phyloP scores from a whole-genome alignment of 2,113 vertebrate genomes.

The Sula dactylatra region DNA sequence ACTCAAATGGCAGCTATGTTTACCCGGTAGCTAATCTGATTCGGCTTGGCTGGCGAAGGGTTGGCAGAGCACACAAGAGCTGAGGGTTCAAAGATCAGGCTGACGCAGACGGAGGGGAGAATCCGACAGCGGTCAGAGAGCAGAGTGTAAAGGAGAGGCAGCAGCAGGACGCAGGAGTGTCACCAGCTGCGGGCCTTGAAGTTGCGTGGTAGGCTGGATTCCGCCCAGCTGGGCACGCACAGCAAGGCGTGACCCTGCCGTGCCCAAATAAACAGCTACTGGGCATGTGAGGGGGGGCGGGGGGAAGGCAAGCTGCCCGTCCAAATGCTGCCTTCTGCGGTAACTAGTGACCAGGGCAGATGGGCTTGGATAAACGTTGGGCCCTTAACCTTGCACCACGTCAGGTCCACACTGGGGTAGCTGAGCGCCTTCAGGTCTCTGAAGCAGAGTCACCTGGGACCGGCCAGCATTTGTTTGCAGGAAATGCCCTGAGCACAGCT shows the following conservation, averaged over 20 bases:
- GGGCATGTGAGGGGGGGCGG: not conserved
- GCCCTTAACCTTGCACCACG: not conserved
- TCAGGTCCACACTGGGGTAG: accelerated
- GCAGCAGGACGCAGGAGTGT: not conserved
- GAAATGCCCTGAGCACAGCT: accelerated
- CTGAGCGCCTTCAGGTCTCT: not conserved
- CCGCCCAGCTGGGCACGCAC: not conserved
- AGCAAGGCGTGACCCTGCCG: not conserved
- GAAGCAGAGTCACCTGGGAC: not conserved
- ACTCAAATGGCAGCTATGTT: not conserved
- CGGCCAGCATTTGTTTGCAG: accelerated
- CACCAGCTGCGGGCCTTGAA: not conserved
- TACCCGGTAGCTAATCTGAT: not conserved
- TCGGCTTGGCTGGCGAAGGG: accelerated
- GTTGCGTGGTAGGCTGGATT: not conserved
- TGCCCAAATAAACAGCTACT: not conserved
- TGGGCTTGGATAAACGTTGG: accelerated
- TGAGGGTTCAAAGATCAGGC: not conserved
- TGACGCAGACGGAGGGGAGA: not conserved
- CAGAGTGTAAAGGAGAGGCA: not conserved
- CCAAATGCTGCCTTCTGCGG: not conserved
- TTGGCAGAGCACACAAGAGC: not conserved
- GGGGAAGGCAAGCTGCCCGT: not conserved
- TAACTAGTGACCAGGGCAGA: not conserved
- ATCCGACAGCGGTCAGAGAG: not conserved